These are phyloP conservation scores for Synanthedon formicaeformis DNA, from an alignment of 2,888 invertebrate genomes.

Conservation along the genomic window DNA sequence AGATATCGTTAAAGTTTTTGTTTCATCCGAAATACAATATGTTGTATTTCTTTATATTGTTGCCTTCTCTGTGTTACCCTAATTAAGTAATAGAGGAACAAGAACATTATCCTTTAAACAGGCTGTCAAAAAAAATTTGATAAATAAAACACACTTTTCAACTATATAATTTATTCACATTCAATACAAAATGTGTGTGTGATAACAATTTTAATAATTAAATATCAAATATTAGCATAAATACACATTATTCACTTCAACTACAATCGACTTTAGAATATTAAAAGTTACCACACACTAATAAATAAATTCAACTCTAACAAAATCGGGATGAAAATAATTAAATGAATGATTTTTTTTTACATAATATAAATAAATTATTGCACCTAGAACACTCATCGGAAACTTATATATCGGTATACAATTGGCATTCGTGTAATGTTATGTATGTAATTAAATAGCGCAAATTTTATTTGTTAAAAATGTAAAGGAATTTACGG, in stretches of 20 bases:
- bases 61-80: too few relatives aligned
- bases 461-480: background rate
- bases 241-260: slow-evolving; percentile 24
- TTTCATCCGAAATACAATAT: too few relatives aligned
- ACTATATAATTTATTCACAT: slow-evolving; percentile 71
- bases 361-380: slow-evolving; percentile 8
- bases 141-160: slow-evolving; percentile 20
- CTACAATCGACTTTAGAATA: slow-evolving; percentile 30
- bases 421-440: background rate
- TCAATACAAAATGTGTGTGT: slow-evolving; percentile 69
- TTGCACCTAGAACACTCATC: slow-evolving; percentile 23
- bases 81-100: too few relatives aligned
- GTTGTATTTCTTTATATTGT: too few relatives aligned
- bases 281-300: slow-evolving; percentile 63
- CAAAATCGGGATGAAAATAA: slow-evolving; percentile 34
- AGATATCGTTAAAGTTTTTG: too few relatives aligned
- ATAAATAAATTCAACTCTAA: slow-evolving; percentile 61
- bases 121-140: background rate
- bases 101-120: too few relatives aligned
- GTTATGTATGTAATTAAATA: background rate
- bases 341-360: slow-evolving; percentile 12
- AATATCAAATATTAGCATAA: slow-evolving; percentile 38
- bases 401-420: background rate
- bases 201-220: slow-evolving; percentile 45
- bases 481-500: background rate